A percentile compares a stretch with the other conserved stretches of the same genome.
Conservation (phyloP, 2,888 invertebrate genomes). For the Pinctada fucata region DNA sequence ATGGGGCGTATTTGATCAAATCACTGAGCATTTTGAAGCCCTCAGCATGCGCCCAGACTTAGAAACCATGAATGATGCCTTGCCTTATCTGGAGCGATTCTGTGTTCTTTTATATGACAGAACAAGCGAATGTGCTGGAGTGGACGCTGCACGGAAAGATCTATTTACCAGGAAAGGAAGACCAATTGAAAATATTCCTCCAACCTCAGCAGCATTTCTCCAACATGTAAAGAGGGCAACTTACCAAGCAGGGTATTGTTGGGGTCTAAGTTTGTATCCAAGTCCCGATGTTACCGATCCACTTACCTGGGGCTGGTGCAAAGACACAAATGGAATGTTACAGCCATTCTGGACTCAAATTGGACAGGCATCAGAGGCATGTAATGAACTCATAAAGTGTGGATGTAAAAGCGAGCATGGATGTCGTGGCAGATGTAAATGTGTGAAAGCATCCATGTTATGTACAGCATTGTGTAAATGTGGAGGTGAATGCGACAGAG, state of each 20-base stretch:
- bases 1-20: neutral
- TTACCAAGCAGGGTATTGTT: neutral
- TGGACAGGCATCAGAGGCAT: neutral
- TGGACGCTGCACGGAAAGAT: neutral
- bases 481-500: neutral
- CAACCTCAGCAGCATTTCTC: conserved; percentile 1
- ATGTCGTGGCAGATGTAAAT: neutral
- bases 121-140: neutral
- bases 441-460: neutral
- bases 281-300: neutral
- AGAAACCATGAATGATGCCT: neutral
- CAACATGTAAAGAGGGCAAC: neutral
- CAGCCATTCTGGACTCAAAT: neutral
- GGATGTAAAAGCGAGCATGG: neutral
- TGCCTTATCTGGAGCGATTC: neutral
- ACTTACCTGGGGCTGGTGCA: neutral
- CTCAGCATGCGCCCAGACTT: neutral
- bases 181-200: neutral
- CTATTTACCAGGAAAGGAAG: neutral
- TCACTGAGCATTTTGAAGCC: neutral
- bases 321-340: neutral
- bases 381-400: neutral
- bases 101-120: neutral
- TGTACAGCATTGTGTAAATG: neutral
- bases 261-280: neutral